Percentiles rank a stretch among this genome's conserved stretches.
phyloP scores from a whole-genome alignment of 2,888 invertebrate genomes.

The Dimorphilus gyrociliatus region DNA sequence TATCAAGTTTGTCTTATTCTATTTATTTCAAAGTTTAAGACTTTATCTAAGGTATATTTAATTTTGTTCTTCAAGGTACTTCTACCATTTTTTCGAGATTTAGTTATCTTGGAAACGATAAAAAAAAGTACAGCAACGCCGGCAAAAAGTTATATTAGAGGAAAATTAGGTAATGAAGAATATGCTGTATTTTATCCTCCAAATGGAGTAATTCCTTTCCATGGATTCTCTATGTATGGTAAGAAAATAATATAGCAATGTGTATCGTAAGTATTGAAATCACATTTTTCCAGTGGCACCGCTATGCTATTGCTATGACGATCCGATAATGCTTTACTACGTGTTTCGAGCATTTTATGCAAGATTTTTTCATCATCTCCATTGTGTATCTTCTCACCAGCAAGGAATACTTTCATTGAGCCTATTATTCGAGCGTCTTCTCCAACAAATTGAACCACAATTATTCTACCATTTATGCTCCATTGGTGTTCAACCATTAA shows the following conservation, averaged over 20 bases:
- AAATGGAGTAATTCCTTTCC: slow-evolving; percentile 84
- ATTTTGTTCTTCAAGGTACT: slow-evolving; percentile 25
- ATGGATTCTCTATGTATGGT: slow-evolving; percentile 96
- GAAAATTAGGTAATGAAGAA: slow-evolving; percentile 49
- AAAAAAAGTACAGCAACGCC: slow-evolving; percentile 46
- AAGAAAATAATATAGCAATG: slow-evolving; percentile 23
- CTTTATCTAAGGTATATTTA: slow-evolving; percentile 2
- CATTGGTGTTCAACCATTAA: slow-evolving; percentile 76
- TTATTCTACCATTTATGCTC: slow-evolving; percentile 79
- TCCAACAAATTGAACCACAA: slow-evolving; percentile 75
- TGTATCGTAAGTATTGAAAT: background rate
- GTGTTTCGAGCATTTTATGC: slow-evolving; percentile 78
- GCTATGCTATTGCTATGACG: slow-evolving; percentile 78
- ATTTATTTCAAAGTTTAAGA: background rate
- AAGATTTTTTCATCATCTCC: slow-evolving; percentile 76
- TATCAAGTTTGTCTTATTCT: slow-evolving; percentile 52
- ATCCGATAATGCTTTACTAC: slow-evolving; percentile 67
- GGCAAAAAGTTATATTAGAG: slow-evolving; percentile 56
- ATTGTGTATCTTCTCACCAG: slow-evolving; percentile 75
- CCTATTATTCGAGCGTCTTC: slow-evolving; percentile 66
- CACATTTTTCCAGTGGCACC: slow-evolving; percentile 57
- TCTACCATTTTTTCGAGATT: slow-evolving; percentile 77
- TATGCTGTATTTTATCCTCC: slow-evolving; percentile 69
- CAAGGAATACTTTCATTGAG: slow-evolving; percentile 83
- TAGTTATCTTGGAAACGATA: slow-evolving; percentile 51